Percentiles rank a stretch among this genome's conserved stretches.
Evolutionary conservation across 2,113 vertebrate genomes (phyloP).

Genomic region (Cromileptes altivelis): DNA sequence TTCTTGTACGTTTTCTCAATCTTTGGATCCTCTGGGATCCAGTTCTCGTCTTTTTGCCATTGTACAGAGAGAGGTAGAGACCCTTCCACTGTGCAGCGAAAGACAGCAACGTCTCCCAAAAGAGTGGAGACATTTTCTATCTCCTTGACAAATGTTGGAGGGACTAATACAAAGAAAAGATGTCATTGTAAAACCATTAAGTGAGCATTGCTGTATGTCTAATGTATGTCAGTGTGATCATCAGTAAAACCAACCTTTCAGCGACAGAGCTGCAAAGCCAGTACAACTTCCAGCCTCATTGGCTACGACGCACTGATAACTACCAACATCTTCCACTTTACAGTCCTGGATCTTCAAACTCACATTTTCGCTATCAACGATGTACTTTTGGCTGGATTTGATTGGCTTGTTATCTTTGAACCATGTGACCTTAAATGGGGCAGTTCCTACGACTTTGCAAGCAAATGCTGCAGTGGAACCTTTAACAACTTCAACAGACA

Average conservation of each 20-base stretch:
- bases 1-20: slow-evolving; percentile 86
- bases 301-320: slow-evolving; percentile 90
- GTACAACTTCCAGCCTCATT: slow-evolving; percentile 92
- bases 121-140: slow-evolving; percentile 88
- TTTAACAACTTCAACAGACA: slow-evolving; percentile 87
- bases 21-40: slow-evolving; percentile 88
- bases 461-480: slow-evolving; percentile 87
- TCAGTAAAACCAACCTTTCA: slow-evolving; percentile 91
- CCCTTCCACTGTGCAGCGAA: slow-evolving; percentile 86
- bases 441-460: slow-evolving; percentile 88
- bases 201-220: not conserved
- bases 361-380: slow-evolving; percentile 80
- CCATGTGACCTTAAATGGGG: slow-evolving; percentile 91
- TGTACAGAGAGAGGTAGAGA: slow-evolving; percentile 88
- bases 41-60: slow-evolving; percentile 94
- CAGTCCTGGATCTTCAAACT: slow-evolving; percentile 89
- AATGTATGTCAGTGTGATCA: not conserved
- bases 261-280: slow-evolving; percentile 83
- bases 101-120: slow-evolving; percentile 86
- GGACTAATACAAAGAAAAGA: slow-evolving; percentile 82
- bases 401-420: slow-evolving; percentile 91
- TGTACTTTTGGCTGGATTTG: slow-evolving; percentile 89
- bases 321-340: slow-evolving; percentile 88
- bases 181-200: not conserved
- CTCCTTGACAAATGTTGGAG: slow-evolving; percentile 90